These are phyloP conservation scores for Epicampocera succincta DNA, from an alignment of 2,888 invertebrate genomes.

Conservation along the genomic window DNA sequence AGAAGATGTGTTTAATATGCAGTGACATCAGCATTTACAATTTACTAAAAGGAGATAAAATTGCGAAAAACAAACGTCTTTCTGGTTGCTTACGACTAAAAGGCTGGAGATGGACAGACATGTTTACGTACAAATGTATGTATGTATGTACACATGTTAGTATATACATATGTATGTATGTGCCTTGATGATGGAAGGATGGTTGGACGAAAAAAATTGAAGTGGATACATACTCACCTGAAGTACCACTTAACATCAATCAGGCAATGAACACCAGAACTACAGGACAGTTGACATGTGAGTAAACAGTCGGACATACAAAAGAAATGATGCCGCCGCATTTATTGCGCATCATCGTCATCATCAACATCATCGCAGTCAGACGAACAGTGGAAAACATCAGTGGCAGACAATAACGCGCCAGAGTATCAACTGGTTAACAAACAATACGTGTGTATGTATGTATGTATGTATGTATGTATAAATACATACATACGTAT, in stretches of 20 bases:
- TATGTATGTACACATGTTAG: not conserved
- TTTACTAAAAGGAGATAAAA: constrained; percentile 59
- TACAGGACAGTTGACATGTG: constrained; percentile 78
- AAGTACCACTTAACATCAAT: constrained; percentile 78
- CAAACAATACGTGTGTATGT: constrained; percentile 7
- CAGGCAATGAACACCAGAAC: constrained; percentile 76
- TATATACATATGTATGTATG: not conserved
- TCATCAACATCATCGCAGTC: constrained; percentile 56
- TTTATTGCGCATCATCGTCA: constrained; percentile 65
- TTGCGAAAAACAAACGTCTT: constrained; percentile 51
- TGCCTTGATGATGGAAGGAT: constrained; percentile 36
- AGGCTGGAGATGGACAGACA: constrained; percentile 8
- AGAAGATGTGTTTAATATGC: constrained; percentile 61
- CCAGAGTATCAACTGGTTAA: constrained; percentile 50
- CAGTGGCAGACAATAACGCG: constrained; percentile 69
- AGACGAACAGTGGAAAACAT: constrained; percentile 43
- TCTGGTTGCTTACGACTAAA: constrained; percentile 15
- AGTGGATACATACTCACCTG: constrained; percentile 69
- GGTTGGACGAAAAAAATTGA: constrained; percentile 38
- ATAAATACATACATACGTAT: not conserved
- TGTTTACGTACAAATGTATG: constrained; percentile 15
- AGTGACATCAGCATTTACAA: constrained; percentile 70
- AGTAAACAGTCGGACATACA: constrained; percentile 73
- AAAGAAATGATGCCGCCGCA: constrained; percentile 68
- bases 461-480: constrained; percentile 14